Percentiles rank a stretch among this genome's conserved stretches.
phyloP scores from a whole-genome alignment of 2,797 vertebrate genomes.

The Helicolenus hilgendorfi region DNA sequence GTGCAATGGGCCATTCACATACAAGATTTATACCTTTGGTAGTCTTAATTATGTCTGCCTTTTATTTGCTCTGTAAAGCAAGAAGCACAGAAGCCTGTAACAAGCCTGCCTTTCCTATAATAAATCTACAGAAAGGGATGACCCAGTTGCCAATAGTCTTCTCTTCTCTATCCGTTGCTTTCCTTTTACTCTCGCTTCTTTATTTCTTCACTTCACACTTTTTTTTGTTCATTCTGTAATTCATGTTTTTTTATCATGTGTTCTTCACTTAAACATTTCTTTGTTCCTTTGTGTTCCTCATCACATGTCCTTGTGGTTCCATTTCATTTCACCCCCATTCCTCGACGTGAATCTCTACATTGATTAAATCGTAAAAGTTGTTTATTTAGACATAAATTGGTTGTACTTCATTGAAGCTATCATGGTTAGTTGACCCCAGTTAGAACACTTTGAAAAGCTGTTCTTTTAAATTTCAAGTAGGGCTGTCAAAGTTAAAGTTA shows the following conservation, averaged over 20 bases:
- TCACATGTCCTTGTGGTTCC: neutral
- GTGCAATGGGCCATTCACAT: slow-evolving; percentile 87
- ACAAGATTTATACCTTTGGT: slow-evolving; percentile 86
- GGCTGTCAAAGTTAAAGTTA: too few species aligned
- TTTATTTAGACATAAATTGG: slow-evolving; percentile 22
- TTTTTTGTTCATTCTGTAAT: slow-evolving; percentile 12
- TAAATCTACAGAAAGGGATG: slow-evolving; percentile 75
- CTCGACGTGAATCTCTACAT: neutral
- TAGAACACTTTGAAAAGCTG: too few species aligned
- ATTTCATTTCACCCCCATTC: neutral
- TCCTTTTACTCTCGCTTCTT: neutral
- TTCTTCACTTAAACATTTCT: neutral
- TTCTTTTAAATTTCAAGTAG: too few species aligned
- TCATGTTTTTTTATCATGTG: neutral
- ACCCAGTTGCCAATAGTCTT: slow-evolving; percentile 51
- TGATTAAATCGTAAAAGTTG: slow-evolving; percentile 41
- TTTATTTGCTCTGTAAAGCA: slow-evolving; percentile 89
- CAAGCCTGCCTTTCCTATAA: slow-evolving; percentile 69
- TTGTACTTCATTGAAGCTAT: slow-evolving; percentile 29
- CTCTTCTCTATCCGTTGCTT: slow-evolving; percentile 21
- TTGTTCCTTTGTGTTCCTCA: neutral
- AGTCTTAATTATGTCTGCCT: slow-evolving; percentile 87
- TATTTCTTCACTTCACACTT: neutral
- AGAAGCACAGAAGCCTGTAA: slow-evolving; percentile 81
- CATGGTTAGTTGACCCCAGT: slow-evolving; percentile 2